Conservation (phyloP, 2,888 invertebrate species). For the Plebejus argus region DNA sequence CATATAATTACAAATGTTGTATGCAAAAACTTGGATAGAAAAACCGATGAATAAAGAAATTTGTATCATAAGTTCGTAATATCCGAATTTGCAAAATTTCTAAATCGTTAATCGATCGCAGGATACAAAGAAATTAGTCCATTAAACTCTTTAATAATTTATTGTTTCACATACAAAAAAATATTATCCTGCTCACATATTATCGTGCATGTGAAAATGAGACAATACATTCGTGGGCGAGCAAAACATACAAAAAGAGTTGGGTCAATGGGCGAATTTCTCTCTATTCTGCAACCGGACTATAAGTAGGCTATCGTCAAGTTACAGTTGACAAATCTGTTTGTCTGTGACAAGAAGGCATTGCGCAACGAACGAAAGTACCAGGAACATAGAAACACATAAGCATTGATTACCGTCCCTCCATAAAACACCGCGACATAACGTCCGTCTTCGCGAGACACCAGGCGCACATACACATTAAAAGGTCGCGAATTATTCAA, state of each 20-base stretch:
- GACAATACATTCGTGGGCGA: no score
- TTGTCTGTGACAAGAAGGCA: neutral
- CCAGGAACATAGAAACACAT: neutral
- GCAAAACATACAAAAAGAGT: no score
- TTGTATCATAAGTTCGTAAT: neutral
- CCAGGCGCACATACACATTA: constrained; percentile 62
- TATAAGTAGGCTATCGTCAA: no score
- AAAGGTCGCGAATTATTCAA: constrained; percentile 67
- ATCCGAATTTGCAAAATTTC: neutral
- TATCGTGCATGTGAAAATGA: no score
- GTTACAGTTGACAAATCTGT: neutral
- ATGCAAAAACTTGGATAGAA: constrained; percentile 3
- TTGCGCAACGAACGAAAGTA: neutral
- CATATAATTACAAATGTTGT: constrained; percentile 50
- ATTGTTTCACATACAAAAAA: neutral
- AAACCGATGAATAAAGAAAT: neutral
- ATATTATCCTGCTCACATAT: neutral
- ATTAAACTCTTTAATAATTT: no score
- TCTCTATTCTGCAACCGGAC: no score
- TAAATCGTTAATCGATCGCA: neutral
- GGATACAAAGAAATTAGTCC: neutral
- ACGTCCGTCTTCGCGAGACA: constrained; percentile 47
- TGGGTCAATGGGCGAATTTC: no score
- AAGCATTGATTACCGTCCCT: neutral
- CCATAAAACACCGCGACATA: constrained; percentile 21